Base-by-base conservation (phyloP, 2,113 vertebrate genomes). In the Rhea pennata region DNA sequence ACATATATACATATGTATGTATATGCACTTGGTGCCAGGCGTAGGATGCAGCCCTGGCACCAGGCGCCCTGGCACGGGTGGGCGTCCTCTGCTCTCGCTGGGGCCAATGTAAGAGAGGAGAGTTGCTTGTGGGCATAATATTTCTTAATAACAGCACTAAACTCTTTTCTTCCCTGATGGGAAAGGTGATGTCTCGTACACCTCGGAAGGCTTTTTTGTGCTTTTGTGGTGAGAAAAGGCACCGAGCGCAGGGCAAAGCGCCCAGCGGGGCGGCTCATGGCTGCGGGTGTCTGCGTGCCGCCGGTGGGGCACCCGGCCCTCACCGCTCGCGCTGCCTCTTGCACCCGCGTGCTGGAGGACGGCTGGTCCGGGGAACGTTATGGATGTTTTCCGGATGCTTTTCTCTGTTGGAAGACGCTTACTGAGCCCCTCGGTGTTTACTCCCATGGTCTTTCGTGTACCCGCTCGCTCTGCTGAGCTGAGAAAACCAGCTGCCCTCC, bases 261-360 rank as follows among this genome's bases (percentile, higher is more conserved):
- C 9, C 5, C 23, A 50, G 53, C 0, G 0, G 44, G 67, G 61
- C 36, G 15, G 62, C 26, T 69, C 46, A 19, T 27, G 8, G 54
- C 24, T 21, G 21, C 7, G 39, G 14, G 44, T 15, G 15, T 46
- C 44, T 15, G 14, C 14, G 15, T 15, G 44, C 44, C 44, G 44
- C 44, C 5, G 14, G 15, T 46, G 5, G 44, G 44, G 44, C 44
- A 15, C 44, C 44, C 44, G 15, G 44, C 14, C 44, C 44, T 46
- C 13, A 10, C 42, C 42, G 42, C 42, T 44, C 44, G 15, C 14
- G 15, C 31, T 58, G 56, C 10, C 56, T 31, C 29, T 58, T 9
- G 54, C 29, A 31, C 26, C 29, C 26, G 8, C 36, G 36, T 36
- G 24, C 14, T 22, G 46, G 71, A 24, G 71, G 46, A 15, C 7